Evolutionary conservation across 2,888 invertebrate species (phyloP), one percentile per base, ranked within the genome.

Genomic region (Buathra laborator): DNA sequence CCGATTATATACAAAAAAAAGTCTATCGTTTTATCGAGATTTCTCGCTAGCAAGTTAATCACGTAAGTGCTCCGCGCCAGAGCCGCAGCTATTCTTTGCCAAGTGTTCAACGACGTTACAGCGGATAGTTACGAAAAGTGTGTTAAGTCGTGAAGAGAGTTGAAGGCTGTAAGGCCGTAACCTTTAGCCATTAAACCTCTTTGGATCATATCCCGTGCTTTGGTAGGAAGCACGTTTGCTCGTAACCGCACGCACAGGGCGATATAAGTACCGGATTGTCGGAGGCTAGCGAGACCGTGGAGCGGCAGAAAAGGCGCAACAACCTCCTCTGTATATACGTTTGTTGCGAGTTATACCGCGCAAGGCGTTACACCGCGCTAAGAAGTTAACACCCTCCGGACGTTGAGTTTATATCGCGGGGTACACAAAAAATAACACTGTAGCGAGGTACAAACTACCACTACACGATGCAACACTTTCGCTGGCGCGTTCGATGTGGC

Each of bases 131-230:
- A 29, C 29, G 80, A 64, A 74, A 72, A 79, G 78, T 78, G 81
- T 74, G 72, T 74, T 78, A 72, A 68, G 70, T 68, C 16, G 68
- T 16, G 43, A 68, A 72, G 72, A 70, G 84, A 62, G 62, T 56
- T 6, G 59, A 29, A 29, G n/a, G 62, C 62, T 62, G 62, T 29
- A 85, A 75, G 81, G 44, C 72, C 68, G 87, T 89, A 87, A 87
- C 82, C 89, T 77, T 32, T 84, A 79, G 79, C 79, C 88, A 86
- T 89, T 87, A 89, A 89, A 87, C 86, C 87, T 78, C 84, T 83
- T 81, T 67, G 87, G 87, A 90, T 89, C 90, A 89, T 88, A 88
- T 86, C 88, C 82, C 66, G 83, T 81, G 89, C 87, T 90, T 89
- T 89, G 82, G 86, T 86, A 88, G 87, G 86, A n/a, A 62, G 77